Base-by-base conservation (phyloP, 2,888 invertebrate genomes). In the Parelbella ahira region DNA sequence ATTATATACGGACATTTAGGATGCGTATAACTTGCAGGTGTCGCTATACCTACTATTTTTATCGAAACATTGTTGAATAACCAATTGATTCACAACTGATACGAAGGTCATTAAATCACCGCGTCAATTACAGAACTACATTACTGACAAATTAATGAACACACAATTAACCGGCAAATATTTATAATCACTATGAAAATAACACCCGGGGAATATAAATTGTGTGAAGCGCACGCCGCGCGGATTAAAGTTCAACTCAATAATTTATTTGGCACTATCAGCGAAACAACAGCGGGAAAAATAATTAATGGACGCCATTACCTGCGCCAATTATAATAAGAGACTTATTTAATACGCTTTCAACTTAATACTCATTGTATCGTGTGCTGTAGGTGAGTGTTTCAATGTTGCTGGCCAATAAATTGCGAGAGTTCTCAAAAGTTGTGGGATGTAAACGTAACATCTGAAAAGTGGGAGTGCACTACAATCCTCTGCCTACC, bases 271-370 rank as follows among this genome's bases (percentile, higher is more conserved):
- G 27, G 13, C 28, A 20, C 37, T 21, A 29, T 38, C 37, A 21
- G 37, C 28, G 15, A 38, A 21, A 38, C 29, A 28, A 37, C 37
- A 29, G 19, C 27, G 29, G 21, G 29, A 38, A 29, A 29, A 38
- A 32, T 32, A 32, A 39, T 39, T 30, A 32, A 39, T 32, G 24
- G 32, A 13, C 4, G 8, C 39, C 30, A 18, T 25, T 24, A 29
- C 29, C 21, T 9, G 10, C 15, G 4, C 37, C 21, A 13, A 29
- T 37, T 37, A 37, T 23, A n/a, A 29, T 13, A 7, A 15, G 10
- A 13, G 4, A 24, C 32, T 30, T 24, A 32, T 39, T 39, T 30
- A 10, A 32, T 39, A 19, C 12, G 25, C 24, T 32, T 24, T n/a
- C n/a, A n/a, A n/a, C n/a, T n/a, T n/a, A n/a, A n/a, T n/a, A n/a